A percentile compares a stretch with the other conserved stretches of the same genome.
These are phyloP conservation scores for Periophthalmodon schlosseri DNA, from an alignment of 2,113 vertebrate species.

Conservation along the genomic window DNA sequence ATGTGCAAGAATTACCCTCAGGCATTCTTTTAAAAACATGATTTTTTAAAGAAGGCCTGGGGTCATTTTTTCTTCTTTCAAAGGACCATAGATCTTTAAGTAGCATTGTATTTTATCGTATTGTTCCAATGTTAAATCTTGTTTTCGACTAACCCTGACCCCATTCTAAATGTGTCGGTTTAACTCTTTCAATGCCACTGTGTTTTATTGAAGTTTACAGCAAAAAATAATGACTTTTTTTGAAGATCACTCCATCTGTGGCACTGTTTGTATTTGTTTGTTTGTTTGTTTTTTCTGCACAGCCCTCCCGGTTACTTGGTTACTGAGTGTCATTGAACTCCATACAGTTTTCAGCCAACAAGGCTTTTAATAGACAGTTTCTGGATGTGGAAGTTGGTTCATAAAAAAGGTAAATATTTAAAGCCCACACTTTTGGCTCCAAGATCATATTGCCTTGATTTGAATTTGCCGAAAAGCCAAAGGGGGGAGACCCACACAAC, in stretches of 20 bases:
- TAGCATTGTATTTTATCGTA: not conserved
- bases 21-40: not conserved
- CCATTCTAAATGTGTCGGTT: not conserved
- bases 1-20: not conserved
- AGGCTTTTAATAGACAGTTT: not conserved
- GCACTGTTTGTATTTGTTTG: too few species aligned
- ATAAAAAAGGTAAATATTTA: not conserved
- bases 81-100: not conserved
- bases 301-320: not conserved
- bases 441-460: slow-evolving; percentile 19
- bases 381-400: not conserved
- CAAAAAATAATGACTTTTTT: not conserved
- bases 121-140: not conserved
- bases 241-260: not conserved
- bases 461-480: slow-evolving; percentile 15
- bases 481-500: not conserved
- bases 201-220: not conserved
- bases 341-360: slow-evolving; percentile 8
- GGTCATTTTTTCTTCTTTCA: not conserved
- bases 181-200: not conserved
- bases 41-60: too few species aligned
- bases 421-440: slow-evolving; percentile 7
- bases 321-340: not conserved
- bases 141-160: not conserved
- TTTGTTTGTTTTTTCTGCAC: not conserved